phyloP scores from a whole-genome alignment of 1,140 invertebrate species.

The Drosophila simulans region DNA sequence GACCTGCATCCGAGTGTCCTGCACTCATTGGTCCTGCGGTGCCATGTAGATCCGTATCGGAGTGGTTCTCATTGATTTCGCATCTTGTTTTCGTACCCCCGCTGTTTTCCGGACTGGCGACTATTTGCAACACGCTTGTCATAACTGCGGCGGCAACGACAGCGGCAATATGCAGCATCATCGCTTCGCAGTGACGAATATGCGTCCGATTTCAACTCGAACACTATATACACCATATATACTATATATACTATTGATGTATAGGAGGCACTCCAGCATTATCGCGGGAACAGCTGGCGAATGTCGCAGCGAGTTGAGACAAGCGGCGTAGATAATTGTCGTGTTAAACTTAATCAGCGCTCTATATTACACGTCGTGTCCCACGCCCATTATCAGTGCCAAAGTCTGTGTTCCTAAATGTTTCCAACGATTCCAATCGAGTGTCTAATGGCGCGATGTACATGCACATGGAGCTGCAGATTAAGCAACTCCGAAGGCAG shows the following conservation, averaged over 20 bases:
- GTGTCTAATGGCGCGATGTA: constrained; percentile 27
- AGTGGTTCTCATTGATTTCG: constrained; percentile 41
- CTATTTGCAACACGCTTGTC: constrained; percentile 28
- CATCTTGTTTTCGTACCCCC: constrained; percentile 46
- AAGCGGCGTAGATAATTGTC: constrained; percentile 69
- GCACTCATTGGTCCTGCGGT: constrained; percentile 23
- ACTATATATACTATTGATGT: not conserved
- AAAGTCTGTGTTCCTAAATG: constrained; percentile 45
- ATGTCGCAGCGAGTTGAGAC: constrained; percentile 71
- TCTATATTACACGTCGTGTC: constrained; percentile 45
- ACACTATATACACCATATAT: no score
- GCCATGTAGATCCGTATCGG: constrained; percentile 69
- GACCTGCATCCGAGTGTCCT: constrained; percentile 40
- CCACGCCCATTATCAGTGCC: constrained; percentile 47
- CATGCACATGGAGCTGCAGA: constrained; percentile 25
- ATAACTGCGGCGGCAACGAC: constrained; percentile 21
- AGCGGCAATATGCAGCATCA: no score
- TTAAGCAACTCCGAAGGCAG: constrained; percentile 20
- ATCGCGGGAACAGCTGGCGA: constrained; percentile 70
- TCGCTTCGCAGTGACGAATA: constrained; percentile 13
- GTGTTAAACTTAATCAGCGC: constrained; percentile 70
- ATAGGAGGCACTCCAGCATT: constrained; percentile 41
- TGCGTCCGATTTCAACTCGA: constrained; percentile 1
- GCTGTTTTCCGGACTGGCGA: constrained; percentile 20
- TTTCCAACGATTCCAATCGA: constrained; percentile 24